A percentile compares a stretch with the other conserved stretches of the same genome.
Conservation (phyloP, 1,140 invertebrate species). For the Maniola jurtina region DNA sequence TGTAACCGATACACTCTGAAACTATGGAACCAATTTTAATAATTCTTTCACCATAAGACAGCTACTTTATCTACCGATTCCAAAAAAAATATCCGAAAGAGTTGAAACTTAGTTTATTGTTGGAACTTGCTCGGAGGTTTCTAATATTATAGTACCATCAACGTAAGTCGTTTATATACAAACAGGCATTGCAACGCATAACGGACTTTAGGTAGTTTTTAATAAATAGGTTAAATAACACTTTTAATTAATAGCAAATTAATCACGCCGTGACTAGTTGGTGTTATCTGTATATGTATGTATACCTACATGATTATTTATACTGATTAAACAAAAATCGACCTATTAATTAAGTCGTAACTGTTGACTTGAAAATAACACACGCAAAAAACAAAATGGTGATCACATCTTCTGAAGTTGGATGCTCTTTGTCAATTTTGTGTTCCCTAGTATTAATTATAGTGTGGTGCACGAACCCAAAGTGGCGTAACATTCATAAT, state of each 20-base stretch:
- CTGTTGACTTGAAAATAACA: neutral
- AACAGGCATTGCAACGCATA: too few relatives aligned
- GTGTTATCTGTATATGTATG: neutral
- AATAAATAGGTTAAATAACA: too few relatives aligned
- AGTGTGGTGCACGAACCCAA: conserved; percentile 31
- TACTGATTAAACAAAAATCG: neutral
- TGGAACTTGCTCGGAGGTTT: too few relatives aligned
- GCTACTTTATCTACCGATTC: too few relatives aligned
- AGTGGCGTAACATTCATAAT: conserved; percentile 36
- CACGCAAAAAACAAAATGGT: conserved; percentile 4
- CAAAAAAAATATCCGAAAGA: too few relatives aligned
- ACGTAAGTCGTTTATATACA: too few relatives aligned
- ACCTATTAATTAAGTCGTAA: neutral
- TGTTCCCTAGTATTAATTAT: conserved; percentile 29
- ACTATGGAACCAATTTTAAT: too few relatives aligned
- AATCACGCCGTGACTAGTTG: neutral
- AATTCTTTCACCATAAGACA: too few relatives aligned
- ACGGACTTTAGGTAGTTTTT: too few relatives aligned
- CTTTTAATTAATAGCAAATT: neutral
- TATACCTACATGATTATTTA: neutral
- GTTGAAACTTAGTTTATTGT: too few relatives aligned
- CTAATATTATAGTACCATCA: too few relatives aligned
- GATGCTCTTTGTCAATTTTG: conserved; percentile 17
- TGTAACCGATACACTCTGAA: too few relatives aligned
- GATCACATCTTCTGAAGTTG: neutral